Base-by-base conservation (phyloP, 2,113 vertebrate species). In the Pyrgilauda ruficollis region DNA sequence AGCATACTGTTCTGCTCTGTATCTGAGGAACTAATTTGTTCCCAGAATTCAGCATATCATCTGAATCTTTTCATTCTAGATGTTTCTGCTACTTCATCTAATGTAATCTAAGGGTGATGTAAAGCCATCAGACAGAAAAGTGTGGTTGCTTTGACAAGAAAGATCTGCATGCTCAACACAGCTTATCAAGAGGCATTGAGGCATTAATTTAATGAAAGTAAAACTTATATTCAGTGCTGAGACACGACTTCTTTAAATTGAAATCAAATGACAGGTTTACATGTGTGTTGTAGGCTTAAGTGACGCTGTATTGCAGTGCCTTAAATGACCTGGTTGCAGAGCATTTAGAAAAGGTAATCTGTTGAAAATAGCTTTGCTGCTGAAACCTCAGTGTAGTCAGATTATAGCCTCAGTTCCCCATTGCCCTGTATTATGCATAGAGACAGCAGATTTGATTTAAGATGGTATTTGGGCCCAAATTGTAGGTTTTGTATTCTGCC, bases 321-420 rank as follows among this genome's bases (percentile, higher is more conserved):
- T 69, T 67, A 80, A 53, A 70, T 94, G 90, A 91, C 87, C 84
- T 93, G 78, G 59, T 88, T 89, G 67, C 87, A 91, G 82, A 89
- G 63, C 63, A 41, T 82, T 94, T 95, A 62, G 59, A 18, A 85
- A 67, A 95, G 75, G 89, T 92, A 90, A 95, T 95, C 94, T 92
- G 67, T 86, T 95, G 72, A 94, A 96, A 83, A 63, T 72, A 88
- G 90, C 79, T 92, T 93, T 96, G 67, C 88, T 74, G 63, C 49
- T 83, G 88, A 93, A 94, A 41, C 37, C 49, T 82, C 66, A 56
- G 12, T n/a, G 18, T 62, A 72, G 78, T 91, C 89, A 76, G 73
- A 95, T 87, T 95, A 78, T 62, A 66, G 49, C 62, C 62, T 87
- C n/a, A 37, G 67, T 83, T 95, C 74, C 73, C 81, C 24, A 14